Evolutionary conservation across 2,797 vertebrate species (phyloP).

Genomic region (Sarcoramphus papa): DNA sequence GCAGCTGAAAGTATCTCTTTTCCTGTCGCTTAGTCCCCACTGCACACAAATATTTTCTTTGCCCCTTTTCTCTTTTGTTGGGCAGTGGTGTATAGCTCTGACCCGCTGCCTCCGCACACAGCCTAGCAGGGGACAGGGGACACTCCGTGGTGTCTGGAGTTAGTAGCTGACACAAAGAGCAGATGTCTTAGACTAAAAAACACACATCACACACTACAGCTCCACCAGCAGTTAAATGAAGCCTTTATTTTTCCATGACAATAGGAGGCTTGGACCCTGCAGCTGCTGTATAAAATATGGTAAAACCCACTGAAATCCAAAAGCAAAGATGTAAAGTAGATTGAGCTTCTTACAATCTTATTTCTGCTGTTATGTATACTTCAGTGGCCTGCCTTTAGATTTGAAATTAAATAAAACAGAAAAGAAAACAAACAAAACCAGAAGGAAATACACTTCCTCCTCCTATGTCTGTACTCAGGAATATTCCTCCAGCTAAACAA

Average conservation of each 20-base stretch:
- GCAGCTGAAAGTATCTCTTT: not conserved
- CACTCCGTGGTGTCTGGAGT: slow-evolving; percentile 62
- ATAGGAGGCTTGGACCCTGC: slow-evolving; percentile 68
- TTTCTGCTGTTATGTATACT: not conserved
- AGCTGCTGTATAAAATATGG: slow-evolving; percentile 66
- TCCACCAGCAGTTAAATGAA: slow-evolving; percentile 66
- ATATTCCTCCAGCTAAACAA: not conserved
- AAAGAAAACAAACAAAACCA: not conserved
- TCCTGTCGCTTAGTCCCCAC: not conserved
- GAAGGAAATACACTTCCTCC: not conserved
- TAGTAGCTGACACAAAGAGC: slow-evolving; percentile 78
- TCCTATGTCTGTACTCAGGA: not conserved
- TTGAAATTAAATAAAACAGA: not conserved
- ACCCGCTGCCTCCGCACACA: slow-evolving; percentile 61
- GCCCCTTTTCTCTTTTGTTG: slow-evolving; percentile 45
- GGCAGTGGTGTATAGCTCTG: slow-evolving; percentile 46
- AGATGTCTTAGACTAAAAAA: slow-evolving; percentile 84
- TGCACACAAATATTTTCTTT: slow-evolving; percentile 61
- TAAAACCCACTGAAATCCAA: slow-evolving; percentile 44
- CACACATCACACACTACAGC: slow-evolving; percentile 59
- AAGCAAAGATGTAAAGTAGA: slow-evolving; percentile 57
- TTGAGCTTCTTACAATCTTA: not conserved
- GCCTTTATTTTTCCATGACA: slow-evolving; percentile 61
- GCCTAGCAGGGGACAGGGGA: slow-evolving; percentile 36
- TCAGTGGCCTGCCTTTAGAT: not conserved